Evolutionary conservation across 2,113 vertebrate genomes (phyloP).

Genomic region (Percopsis transmontana): DNA sequence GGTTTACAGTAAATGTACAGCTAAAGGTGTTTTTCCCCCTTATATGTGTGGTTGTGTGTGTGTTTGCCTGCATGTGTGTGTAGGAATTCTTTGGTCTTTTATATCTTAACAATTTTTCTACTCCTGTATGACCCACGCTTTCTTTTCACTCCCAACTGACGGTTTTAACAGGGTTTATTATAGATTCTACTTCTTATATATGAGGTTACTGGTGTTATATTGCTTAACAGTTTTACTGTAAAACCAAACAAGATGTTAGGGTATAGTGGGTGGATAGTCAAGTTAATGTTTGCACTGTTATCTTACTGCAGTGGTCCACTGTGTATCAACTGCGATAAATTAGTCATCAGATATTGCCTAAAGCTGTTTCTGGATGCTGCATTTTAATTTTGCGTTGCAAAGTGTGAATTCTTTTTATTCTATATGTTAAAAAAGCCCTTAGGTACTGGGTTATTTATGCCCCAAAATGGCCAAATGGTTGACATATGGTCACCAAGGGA

Average conservation of each 20-base stretch:
- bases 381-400: background rate
- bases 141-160: constrained; percentile 39
- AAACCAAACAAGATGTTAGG: constrained; percentile 6
- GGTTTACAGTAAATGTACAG: constrained; percentile 17
- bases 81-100: background rate
- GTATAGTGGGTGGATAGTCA: constrained; percentile 8
- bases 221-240: constrained; percentile 6
- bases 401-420: constrained; percentile 4
- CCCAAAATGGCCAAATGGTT: constrained; percentile 21
- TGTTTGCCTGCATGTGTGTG: no score
- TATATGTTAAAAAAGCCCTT: background rate
- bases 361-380: background rate
- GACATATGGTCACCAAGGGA: constrained; percentile 32
- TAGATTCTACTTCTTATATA: constrained; percentile 35
- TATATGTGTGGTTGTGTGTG: no score
- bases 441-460: constrained; percentile 2
- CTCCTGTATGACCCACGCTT: constrained; percentile 47
- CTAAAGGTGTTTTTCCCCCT: no score
- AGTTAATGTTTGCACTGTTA: constrained; percentile 23
- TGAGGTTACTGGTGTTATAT: constrained; percentile 11
- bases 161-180: constrained; percentile 42
- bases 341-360: constrained; percentile 9
- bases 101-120: constrained; percentile 43
- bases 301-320: background rate
- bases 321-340: background rate